A percentile compares a stretch with the other conserved stretches of the same genome.
Evolutionary conservation across 2,888 invertebrate genomes (phyloP).

Genomic region (Cordilura impudica): DNA sequence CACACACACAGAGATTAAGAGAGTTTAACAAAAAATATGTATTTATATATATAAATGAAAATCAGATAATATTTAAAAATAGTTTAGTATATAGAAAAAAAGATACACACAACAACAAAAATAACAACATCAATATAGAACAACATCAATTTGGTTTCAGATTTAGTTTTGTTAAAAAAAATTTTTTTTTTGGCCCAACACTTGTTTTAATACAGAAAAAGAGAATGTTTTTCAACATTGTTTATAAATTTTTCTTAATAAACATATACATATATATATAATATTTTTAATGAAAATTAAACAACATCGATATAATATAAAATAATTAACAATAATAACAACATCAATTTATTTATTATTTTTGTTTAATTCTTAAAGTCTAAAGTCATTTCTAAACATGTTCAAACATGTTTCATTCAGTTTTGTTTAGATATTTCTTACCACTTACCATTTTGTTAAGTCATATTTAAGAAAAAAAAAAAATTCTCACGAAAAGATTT

Average conservation of each 20-base stretch:
- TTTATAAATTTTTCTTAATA: too few species aligned
- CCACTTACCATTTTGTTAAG: slow-evolving; percentile 12
- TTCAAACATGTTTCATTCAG: neutral
- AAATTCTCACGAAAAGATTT: too few species aligned
- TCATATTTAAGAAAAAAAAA: neutral
- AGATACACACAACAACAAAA: slow-evolving; percentile 59
- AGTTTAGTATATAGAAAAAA: slow-evolving; percentile 35
- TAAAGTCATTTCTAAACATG: neutral
- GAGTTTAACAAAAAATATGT: neutral
- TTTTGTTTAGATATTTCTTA: neutral
- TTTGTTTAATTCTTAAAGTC: slow-evolving; percentile 5
- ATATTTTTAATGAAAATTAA: neutral
- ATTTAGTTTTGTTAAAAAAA: slow-evolving; percentile 19
- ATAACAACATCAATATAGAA: slow-evolving; percentile 66
- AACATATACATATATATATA: slow-evolving; percentile 69
- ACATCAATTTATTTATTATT: slow-evolving; percentile 45
- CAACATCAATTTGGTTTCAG: slow-evolving; percentile 64
- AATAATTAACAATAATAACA: slow-evolving; percentile 50
- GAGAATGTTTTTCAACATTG: slow-evolving; percentile 52
- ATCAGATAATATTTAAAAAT: neutral
- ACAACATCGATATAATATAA: slow-evolving; percentile 22
- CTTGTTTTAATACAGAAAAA: neutral
- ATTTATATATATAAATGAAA: neutral
- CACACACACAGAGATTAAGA: slow-evolving; percentile 8
- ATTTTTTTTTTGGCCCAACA: slow-evolving; percentile 8